Conservation (phyloP, 2,797 vertebrate genomes). For the Margarornis squamiger region DNA sequence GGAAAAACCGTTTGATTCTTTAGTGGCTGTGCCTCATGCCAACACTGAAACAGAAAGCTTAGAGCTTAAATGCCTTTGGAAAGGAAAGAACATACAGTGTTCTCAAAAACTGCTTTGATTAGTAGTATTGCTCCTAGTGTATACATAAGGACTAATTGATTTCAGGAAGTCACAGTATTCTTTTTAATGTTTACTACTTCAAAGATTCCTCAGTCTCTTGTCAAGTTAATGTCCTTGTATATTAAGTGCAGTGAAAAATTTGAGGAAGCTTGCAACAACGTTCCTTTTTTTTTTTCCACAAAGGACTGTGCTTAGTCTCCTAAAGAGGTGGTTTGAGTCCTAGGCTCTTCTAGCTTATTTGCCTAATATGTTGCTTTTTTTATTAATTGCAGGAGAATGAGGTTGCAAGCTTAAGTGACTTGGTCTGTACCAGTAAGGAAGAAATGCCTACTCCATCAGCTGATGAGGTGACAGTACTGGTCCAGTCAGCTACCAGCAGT, state of each 20-base stretch:
- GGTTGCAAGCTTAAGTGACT: conserved; percentile 31
- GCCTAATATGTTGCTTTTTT: not conserved
- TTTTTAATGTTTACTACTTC: not conserved
- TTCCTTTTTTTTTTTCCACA: not conserved
- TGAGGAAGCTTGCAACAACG: not conserved
- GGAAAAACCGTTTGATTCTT: not conserved
- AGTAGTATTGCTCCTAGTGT: not conserved
- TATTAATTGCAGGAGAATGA: conserved; percentile 26
- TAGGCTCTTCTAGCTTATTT: not conserved
- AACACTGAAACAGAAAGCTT: not conserved
- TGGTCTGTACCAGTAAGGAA: conserved; percentile 16
- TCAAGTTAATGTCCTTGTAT: not conserved
- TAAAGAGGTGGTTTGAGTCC: not conserved
- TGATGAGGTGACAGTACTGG: not conserved
- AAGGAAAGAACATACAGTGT: not conserved
- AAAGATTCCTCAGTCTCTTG: not conserved
- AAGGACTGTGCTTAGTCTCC: not conserved
- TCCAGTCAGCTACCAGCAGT: not conserved
- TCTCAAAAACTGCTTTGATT: not conserved
- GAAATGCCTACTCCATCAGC: not conserved
- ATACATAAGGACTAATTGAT: not conserved
- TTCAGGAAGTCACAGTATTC: not conserved
- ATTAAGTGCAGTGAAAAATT: not conserved
- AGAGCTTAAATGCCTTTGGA: not conserved
- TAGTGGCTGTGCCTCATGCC: not conserved